Evolutionary conservation across 2,797 vertebrate genomes (phyloP), one percentile per base, ranked within the genome.

Genomic region (Amazona finschi): DNA sequence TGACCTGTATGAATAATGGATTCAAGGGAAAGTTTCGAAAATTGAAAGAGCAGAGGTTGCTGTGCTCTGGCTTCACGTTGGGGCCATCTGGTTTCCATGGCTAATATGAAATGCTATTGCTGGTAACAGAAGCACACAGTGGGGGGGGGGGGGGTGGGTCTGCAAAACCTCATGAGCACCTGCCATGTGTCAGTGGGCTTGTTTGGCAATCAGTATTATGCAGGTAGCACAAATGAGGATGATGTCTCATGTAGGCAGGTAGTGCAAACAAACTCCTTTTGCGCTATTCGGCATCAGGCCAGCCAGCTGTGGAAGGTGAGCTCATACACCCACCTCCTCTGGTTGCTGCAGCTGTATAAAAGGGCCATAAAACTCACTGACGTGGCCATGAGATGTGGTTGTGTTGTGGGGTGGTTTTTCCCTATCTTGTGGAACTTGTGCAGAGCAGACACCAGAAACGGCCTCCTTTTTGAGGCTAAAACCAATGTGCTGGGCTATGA

Each of bases 1-100:
- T 75, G 89, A 80, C 89, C 87, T 94, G 85, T 58, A 39, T 58
- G 76, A 94, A 83, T 85, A 91, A 94, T 58, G 83, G 76, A 91
- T 94, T 62, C 36, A 46, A 90, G 79, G 62, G 66, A 67, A 94
- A 80, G 91, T 89, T 91, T 20, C 46, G 79, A 87, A 83, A 94
- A 92, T 62, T 36, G 73, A 47, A 92, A 91, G 71, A 83, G 24
- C 73, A 46, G 92, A 69, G 73, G 64, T 64, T 91, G 77, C 52
- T 1, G 1, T 65, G 61, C 66, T 81, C 80, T 47, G 85, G 82
- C 91, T 92, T 94, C 85, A 41, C 0, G 69, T 89, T 65, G 80
- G 69, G 89, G 85, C 92, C 95, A 92, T 93, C 92, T 96, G 94
- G 46, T 70, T 88, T 86, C 80, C 81, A 64, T 0, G 1, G 44